Base-by-base conservation (phyloP, 2,797 vertebrate species). In the Okamejei kenojei region DNA sequence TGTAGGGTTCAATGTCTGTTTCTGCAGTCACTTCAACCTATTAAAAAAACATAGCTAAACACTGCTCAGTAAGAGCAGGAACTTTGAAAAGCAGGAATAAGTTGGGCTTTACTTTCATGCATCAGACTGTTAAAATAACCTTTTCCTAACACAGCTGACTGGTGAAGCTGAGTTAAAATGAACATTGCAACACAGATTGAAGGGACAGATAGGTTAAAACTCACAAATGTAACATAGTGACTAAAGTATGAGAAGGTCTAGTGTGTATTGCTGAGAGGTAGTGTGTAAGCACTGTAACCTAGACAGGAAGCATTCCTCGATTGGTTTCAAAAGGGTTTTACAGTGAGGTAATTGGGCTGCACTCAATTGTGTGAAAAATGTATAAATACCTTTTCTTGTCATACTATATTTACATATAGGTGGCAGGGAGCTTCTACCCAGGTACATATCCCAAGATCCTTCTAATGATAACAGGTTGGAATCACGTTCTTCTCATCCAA, bases 211-310 rank as follows among this genome's bases (percentile, higher is more conserved):
- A 35, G 65, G 65, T 74, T 73, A 91, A 91, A 91, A 91, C 38
- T 54, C 68, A 91, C 90, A 91, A 74, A 91, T 38, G 23, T 76
- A 92, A 90, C 4, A 71, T 92, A 23, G 54, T 92, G 90, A 68
- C 38, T 92, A 92, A 92, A 92, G 68, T 54, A 92, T 74, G 71
- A 76, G 90, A 29, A 23, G 54, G 45, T 73, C 90, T 54, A 88
- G 71, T 45, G 90, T 35, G 92, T 93, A 93, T 94, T 94, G 95
- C 93, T 93, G 94, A 95, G 95, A 96, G 95, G 95, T 96, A 96
- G 95, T 95, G 95, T 95, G 95, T 93, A 94, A 93, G 94, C 94
- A 68, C 93, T 94, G 94, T 93, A 93, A 94, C 94, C 95, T 92
- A 93, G 95, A 95, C 90, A 92, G 90, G 90, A 92, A 92, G 90